A percentile compares a stretch with the other conserved stretches of the same genome.
These are phyloP conservation scores for Strigamia transsilvanica DNA, from an alignment of 2,888 invertebrate species.

Conservation along the genomic window DNA sequence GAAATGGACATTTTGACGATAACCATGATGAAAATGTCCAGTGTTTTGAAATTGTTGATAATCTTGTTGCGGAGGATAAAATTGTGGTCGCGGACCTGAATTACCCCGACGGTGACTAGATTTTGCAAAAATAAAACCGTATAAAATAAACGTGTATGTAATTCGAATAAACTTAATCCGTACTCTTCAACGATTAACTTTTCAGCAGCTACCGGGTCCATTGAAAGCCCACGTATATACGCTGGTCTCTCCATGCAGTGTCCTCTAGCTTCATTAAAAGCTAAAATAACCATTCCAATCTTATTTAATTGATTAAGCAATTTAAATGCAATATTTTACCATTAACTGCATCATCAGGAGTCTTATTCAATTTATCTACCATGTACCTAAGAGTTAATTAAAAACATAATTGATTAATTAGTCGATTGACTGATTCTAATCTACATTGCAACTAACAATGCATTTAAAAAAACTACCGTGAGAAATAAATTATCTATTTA, in stretches of 20 bases:
- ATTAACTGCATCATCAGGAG: slow-evolving; percentile 19
- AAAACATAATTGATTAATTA: slow-evolving; percentile 11
- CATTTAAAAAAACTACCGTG: neutral
- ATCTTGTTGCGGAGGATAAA: neutral
- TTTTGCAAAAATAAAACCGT: no score
- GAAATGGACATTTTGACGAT: neutral
- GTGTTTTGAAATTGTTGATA: neutral
- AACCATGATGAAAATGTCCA: neutral
- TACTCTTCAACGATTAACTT: neutral
- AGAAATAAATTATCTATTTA: neutral
- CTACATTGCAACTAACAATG: slow-evolving; percentile 4
- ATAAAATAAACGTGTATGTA: no score
- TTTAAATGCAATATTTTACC: neutral
- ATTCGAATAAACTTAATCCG: neutral
- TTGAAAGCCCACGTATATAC: neutral
- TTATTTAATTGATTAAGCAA: neutral
- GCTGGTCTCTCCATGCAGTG: slow-evolving; percentile 4
- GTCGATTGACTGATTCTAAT: neutral
- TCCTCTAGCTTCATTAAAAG: slow-evolving; percentile 35
- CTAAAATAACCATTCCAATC: neutral
- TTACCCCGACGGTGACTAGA: no score
- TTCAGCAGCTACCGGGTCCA: neutral
- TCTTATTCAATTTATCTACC: neutral
- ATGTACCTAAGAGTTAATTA: neutral
- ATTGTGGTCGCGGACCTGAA: neutral